phyloP scores from a whole-genome alignment of 2,113 vertebrate genomes.

The Siniperca knerii region DNA sequence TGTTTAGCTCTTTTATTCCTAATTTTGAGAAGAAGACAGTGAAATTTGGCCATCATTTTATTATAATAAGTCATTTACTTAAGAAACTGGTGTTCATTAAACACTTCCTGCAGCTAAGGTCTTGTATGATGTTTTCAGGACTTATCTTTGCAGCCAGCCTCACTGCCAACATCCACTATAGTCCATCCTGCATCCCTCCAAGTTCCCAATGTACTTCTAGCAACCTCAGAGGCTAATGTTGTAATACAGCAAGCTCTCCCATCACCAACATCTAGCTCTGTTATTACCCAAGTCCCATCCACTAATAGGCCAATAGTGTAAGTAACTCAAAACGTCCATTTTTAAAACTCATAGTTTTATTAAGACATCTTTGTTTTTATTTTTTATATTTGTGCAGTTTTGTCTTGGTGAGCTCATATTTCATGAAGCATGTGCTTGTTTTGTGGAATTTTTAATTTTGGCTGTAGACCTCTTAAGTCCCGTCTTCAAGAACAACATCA shows the following conservation, averaged over 20 bases:
- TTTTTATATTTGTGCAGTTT: constrained; percentile 64
- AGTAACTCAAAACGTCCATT: constrained; percentile 85
- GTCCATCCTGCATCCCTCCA: constrained; percentile 98
- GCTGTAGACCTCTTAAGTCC: constrained; percentile 24
- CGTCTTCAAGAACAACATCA: constrained; percentile 35
- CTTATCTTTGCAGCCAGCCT: constrained; percentile 93
- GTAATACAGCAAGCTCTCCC: constrained; percentile 99
- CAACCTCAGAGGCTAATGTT: constrained; percentile 96
- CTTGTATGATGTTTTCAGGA: constrained; percentile 91
- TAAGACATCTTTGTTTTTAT: constrained; percentile 54
- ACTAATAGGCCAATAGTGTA: constrained; percentile 98
- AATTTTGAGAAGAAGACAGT: neutral
- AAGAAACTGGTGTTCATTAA: constrained; percentile 58
- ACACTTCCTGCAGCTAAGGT: constrained; percentile 80
- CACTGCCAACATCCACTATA: constrained; percentile 96
- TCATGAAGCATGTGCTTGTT: constrained; percentile 66
- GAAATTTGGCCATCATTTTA: constrained; percentile 3
- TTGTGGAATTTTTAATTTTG: constrained; percentile 43
- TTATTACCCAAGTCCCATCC: constrained; percentile 98
- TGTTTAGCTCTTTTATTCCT: constrained; percentile 25
- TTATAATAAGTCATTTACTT: neutral
- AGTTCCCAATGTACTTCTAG: constrained; percentile 97
- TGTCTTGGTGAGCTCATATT: constrained; percentile 63
- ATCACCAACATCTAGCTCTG: constrained; percentile 99
- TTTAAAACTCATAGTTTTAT: constrained; percentile 59